These are phyloP conservation scores for Heterodera filipjevi DNA, from an alignment of 2,888 invertebrate species.

Conservation along the genomic window DNA sequence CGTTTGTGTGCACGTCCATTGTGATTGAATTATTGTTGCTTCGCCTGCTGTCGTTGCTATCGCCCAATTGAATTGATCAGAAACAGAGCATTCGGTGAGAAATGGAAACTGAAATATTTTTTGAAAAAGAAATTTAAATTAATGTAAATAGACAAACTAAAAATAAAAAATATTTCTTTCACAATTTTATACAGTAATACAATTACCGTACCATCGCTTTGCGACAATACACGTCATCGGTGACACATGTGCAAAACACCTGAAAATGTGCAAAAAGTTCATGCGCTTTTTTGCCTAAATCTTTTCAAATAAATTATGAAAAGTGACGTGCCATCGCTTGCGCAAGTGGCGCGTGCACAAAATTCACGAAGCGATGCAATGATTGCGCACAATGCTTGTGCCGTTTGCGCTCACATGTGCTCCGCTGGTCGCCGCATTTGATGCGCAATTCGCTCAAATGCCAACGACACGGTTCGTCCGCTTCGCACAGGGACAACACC, in stretches of 20 bases:
- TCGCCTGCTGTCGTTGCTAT: not conserved
- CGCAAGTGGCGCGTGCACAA: conserved; percentile 51
- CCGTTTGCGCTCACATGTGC: conserved; percentile 38
- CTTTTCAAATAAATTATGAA: not conserved
- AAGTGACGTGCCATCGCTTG: conserved; percentile 50
- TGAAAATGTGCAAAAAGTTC: not conserved
- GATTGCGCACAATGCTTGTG: conserved; percentile 56
- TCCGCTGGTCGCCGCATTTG: conserved; percentile 39
- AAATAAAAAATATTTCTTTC: not conserved
- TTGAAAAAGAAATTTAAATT: not conserved
- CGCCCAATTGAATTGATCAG: not conserved
- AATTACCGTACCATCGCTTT: not conserved
- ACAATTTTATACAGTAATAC: not conserved
- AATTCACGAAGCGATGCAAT: conserved; percentile 55
- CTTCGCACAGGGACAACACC: conserved; percentile 51
- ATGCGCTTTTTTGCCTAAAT: not conserved
- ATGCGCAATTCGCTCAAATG: conserved; percentile 57
- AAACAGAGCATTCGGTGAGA: not conserved
- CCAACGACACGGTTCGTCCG: conserved; percentile 56
- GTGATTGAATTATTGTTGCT: not conserved
- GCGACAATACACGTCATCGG: not conserved
- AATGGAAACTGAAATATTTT: not conserved
- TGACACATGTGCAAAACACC: not conserved
- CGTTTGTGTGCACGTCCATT: conserved; percentile 48
- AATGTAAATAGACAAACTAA: not conserved